Conservation (phyloP, 2,888 invertebrate species). For the Ectemnius cavifrons region DNA sequence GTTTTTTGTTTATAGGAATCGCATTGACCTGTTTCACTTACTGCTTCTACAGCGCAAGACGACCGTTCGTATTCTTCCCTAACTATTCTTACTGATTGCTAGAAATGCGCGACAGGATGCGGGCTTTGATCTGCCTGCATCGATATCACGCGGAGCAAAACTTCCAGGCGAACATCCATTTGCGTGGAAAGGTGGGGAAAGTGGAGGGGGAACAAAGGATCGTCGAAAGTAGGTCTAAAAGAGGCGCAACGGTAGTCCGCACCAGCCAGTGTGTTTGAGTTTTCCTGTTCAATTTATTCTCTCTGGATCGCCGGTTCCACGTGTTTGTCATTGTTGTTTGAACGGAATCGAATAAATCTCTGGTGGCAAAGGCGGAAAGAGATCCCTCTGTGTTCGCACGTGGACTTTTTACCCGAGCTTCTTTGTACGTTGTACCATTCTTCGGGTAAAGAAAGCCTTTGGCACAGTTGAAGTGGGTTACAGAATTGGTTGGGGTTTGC, state of each 20-base stretch:
- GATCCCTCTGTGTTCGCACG: background rate
- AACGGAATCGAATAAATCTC: too few relatives aligned
- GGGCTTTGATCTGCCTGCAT: constrained; percentile 67
- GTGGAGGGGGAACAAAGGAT: constrained; percentile 59
- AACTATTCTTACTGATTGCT: background rate
- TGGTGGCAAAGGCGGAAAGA: constrained; percentile 9
- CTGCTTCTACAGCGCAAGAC: too few relatives aligned
- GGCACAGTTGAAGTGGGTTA: too few relatives aligned
- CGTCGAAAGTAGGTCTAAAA: constrained; percentile 18
- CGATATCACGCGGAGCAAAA: constrained; percentile 60
- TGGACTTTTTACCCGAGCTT: too few relatives aligned
- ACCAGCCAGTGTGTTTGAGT: constrained; percentile 1
- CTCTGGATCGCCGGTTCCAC: background rate
- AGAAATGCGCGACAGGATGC: constrained; percentile 44
- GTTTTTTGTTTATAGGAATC: too few relatives aligned
- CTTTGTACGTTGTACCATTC: too few relatives aligned
- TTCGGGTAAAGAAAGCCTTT: too few relatives aligned
- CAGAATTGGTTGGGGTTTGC: too few relatives aligned
- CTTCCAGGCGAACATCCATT: constrained; percentile 63
- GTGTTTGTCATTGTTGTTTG: background rate
- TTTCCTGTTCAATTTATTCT: constrained; percentile 4
- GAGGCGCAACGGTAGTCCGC: background rate
- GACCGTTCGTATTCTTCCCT: background rate
- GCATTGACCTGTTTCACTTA: too few relatives aligned
- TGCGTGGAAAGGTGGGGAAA: constrained; percentile 42